These are phyloP conservation scores for Ictidomys tridecemlineatus DNA, from an alignment of 2,113 vertebrate species.

Conservation along the genomic window DNA sequence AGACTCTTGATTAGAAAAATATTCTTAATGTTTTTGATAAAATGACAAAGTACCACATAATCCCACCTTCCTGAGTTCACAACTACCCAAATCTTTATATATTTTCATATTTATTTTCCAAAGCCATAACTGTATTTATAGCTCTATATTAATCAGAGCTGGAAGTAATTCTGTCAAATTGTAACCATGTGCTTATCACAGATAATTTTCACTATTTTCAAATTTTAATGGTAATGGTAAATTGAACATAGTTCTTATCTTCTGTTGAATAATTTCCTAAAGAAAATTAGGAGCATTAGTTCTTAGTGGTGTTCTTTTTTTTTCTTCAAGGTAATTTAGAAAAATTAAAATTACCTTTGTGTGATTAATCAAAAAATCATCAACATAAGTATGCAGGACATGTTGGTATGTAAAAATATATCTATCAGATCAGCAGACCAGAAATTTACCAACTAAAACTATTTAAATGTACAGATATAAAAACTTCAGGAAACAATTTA, in stretches of 20 bases:
- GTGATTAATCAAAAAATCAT: not conserved
- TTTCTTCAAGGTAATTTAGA: not conserved
- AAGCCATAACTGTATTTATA: not conserved
- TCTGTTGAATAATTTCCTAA: conserved; percentile 1
- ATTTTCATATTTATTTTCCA: not conserved
- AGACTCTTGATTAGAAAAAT: not conserved
- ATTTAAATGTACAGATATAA: not conserved
- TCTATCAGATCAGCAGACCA: not conserved
- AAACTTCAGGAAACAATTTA: not conserved
- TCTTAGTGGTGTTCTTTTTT: not conserved
- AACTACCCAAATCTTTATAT: not conserved
- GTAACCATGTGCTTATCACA: not conserved
- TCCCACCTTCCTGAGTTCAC: not conserved
- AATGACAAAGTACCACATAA: not conserved
- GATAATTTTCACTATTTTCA: not conserved
- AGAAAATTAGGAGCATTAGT: not conserved
- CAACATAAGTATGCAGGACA: not conserved
- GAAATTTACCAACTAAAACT: not conserved
- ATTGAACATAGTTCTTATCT: not conserved
- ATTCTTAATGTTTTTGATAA: not conserved
- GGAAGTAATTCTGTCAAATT: not conserved
- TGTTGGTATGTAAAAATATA: not conserved
- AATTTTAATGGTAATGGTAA: not conserved
- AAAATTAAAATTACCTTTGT: not conserved
- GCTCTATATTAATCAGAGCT: not conserved